phyloP scores from a whole-genome alignment of 2,888 invertebrate species.

The Oxycera nigricornis region DNA sequence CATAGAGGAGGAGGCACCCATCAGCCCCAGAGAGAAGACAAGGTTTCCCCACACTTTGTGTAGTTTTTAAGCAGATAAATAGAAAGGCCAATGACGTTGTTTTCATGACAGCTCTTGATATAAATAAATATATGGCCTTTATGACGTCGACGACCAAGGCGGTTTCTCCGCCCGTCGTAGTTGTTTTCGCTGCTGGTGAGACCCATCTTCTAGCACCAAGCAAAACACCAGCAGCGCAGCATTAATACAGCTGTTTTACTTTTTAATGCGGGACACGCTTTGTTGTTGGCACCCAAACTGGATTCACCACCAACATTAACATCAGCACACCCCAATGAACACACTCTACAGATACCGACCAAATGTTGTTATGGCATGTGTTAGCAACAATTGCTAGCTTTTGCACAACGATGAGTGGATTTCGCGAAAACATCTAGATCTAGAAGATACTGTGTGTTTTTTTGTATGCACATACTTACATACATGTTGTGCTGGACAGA shows the following conservation, averaged over 20 bases:
- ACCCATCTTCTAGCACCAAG: background rate
- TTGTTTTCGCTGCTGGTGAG: background rate
- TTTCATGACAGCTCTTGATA: conserved; percentile 28
- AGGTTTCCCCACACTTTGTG: conserved; percentile 12
- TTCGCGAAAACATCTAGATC: too few species aligned
- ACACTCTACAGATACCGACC: too few species aligned
- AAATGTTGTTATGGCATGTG: too few species aligned
- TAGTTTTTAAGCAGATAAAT: conserved; percentile 19
- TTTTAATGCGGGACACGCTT: conserved; percentile 20
- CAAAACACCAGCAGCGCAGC: conserved; percentile 3
- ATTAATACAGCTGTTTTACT: conserved; percentile 32
- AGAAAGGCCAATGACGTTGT: conserved; percentile 39
- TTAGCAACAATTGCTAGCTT: too few species aligned
- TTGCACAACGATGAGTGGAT: background rate
- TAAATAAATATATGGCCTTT: conserved; percentile 29
- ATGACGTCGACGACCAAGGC: conserved; percentile 18
- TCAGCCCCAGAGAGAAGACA: background rate
- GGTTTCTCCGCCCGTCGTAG: background rate
- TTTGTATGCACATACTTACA: too few species aligned
- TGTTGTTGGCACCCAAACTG: conserved; percentile 6
- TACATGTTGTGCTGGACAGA: too few species aligned
- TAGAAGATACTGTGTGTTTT: too few species aligned
- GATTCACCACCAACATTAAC: background rate
- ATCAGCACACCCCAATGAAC: too few species aligned
- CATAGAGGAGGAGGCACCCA: background rate